Evolutionary conservation across 2,797 vertebrate species (phyloP).

Genomic region (Pseudopleuronectes americanus): DNA sequence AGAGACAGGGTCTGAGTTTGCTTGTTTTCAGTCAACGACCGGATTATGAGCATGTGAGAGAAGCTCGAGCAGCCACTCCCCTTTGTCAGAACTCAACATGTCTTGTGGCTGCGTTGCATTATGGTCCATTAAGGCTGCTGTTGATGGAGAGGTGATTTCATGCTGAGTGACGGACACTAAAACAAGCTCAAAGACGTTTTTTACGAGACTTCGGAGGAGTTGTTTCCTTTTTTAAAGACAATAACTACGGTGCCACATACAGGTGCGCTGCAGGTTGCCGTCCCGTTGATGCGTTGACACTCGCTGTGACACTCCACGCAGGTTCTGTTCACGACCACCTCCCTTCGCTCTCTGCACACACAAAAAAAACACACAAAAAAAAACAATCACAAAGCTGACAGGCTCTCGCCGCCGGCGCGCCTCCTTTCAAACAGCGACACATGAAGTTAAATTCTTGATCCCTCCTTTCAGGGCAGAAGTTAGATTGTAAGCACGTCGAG

Average conservation of each 20-base stretch:
- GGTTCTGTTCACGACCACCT: conserved; percentile 83
- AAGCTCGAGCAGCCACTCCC: conserved; percentile 39
- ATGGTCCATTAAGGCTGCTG: conserved; percentile 26
- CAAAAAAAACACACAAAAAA: conserved; percentile 48
- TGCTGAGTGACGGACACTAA: not conserved
- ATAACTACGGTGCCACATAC: conserved; percentile 79
- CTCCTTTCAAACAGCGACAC: conserved; percentile 42
- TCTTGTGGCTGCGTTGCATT: conserved; percentile 42
- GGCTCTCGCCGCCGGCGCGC: conserved; percentile 3
- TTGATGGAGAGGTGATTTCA: conserved; percentile 42
- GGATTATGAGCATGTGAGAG: conserved; percentile 18
- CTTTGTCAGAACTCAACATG: conserved; percentile 44
- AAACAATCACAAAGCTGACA: conserved; percentile 46
- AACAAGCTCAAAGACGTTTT: not conserved
- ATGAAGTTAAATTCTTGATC: conserved; percentile 41
- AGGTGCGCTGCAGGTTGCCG: conserved; percentile 87
- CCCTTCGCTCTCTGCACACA: conserved; percentile 86
- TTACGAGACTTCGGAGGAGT: not conserved
- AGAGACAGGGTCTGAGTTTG: conserved; percentile 17
- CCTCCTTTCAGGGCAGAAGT: conserved; percentile 54
- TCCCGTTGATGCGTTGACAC: conserved; percentile 85
- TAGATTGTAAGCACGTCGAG: conserved; percentile 67
- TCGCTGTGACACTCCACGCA: conserved; percentile 92
- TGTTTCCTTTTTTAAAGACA: conserved; percentile 1
- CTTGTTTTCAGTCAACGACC: conserved; percentile 29